Conservation (phyloP, 2,888 invertebrate genomes). For the Spilarctia lutea region DNA sequence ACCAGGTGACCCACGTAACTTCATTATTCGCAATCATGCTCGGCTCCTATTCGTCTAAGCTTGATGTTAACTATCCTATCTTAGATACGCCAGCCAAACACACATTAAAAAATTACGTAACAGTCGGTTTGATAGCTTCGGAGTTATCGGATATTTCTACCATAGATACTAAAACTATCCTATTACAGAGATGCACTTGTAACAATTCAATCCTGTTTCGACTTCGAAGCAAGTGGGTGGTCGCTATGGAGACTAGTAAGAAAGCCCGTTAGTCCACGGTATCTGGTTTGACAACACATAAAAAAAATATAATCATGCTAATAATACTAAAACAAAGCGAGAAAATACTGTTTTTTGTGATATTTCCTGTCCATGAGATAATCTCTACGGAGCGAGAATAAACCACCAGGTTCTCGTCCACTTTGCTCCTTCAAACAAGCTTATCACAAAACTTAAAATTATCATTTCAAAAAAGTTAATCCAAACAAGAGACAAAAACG, state of each 20-base stretch:
- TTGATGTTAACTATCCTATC: too few relatives aligned
- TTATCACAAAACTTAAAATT: conserved; percentile 12
- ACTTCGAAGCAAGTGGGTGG: neutral
- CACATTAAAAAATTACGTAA: too few relatives aligned
- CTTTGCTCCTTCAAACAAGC: conserved; percentile 7
- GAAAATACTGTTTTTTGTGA: neutral
- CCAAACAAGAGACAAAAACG: conserved; percentile 35
- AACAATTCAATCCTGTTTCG: neutral
- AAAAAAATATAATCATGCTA: neutral
- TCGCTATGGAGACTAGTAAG: neutral
- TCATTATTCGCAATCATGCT: too few relatives aligned
- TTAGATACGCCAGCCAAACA: too few relatives aligned
- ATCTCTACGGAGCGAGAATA: neutral
- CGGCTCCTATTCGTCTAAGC: too few relatives aligned
- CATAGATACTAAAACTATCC: neutral
- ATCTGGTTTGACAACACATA: neutral
- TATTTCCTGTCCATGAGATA: conserved; percentile 2
- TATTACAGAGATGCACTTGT: neutral
- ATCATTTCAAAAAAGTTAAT: conserved; percentile 26
- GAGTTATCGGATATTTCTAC: neutral
- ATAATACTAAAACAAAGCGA: neutral
- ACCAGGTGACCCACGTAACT: too few relatives aligned
- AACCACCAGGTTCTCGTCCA: neutral
- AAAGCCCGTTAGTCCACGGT: neutral
- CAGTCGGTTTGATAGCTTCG: too few relatives aligned